These are phyloP conservation scores for Micrasema longulum DNA, from an alignment of 1,140 invertebrate species.

Conservation along the genomic window DNA sequence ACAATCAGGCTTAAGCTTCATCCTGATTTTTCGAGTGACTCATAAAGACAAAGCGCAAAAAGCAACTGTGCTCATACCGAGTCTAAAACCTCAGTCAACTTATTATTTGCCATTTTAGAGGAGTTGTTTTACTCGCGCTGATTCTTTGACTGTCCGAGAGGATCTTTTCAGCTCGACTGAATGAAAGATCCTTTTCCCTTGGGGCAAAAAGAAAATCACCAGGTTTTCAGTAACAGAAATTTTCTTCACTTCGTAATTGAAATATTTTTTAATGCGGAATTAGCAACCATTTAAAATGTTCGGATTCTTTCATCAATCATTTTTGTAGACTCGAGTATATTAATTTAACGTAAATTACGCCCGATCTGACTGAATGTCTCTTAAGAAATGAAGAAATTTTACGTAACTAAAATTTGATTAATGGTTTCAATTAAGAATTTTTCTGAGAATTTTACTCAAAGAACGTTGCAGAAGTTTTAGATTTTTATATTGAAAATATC, in stretches of 20 bases:
- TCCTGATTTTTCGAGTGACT: not conserved
- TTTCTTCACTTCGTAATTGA: not conserved
- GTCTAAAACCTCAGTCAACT: not conserved
- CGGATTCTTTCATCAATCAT: conserved; percentile 2
- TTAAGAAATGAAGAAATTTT: too few species aligned
- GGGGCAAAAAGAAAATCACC: not conserved
- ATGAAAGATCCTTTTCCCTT: not conserved
- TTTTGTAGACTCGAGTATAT: not conserved
- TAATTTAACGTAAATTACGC: too few species aligned
- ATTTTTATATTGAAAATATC: too few species aligned
- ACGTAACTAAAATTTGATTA: too few species aligned
- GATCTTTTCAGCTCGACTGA: not conserved
- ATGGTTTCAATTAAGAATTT: too few species aligned
- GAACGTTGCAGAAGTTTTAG: too few species aligned
- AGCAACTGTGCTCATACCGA: not conserved
- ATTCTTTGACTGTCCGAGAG: not conserved
- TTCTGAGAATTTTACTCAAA: too few species aligned
- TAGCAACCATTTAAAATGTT: conserved; percentile 16
- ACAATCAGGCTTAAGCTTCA: not conserved
- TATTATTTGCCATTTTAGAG: not conserved
- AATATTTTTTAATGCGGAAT: not conserved
- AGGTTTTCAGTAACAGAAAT: conserved; percentile 1
- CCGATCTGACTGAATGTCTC: too few species aligned
- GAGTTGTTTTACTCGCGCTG: not conserved
- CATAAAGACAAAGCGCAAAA: not conserved